Conservation (phyloP, 2,888 invertebrate genomes). For the Stomorhina lunata region DNA sequence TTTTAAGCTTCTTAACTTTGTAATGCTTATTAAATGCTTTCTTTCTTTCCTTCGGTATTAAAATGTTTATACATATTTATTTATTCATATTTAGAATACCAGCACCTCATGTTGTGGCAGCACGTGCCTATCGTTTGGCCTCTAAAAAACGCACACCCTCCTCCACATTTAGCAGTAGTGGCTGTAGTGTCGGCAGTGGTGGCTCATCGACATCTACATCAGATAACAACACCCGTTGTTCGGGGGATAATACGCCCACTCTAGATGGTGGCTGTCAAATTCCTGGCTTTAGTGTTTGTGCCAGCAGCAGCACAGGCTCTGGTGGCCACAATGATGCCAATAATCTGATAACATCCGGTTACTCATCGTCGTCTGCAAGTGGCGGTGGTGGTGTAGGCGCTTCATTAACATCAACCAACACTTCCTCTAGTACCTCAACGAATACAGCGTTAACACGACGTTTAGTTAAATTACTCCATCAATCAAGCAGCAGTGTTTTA, state of each 20-base stretch:
- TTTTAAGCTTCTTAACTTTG: not conserved
- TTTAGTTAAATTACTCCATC: conserved; percentile 76
- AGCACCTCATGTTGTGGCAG: conserved; percentile 82
- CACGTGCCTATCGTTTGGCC: conserved; percentile 81
- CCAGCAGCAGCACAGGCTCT: conserved; percentile 68
- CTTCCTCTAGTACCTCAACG: conserved; percentile 23
- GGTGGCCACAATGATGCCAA: conserved; percentile 7
- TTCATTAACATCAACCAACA: not conserved
- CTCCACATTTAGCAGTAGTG: conserved; percentile 65
- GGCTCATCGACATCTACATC: conserved; percentile 57
- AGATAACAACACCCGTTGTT: conserved; percentile 49
- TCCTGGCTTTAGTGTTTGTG: conserved; percentile 48
- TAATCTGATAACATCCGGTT: conserved; percentile 33
- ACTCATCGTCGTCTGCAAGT: conserved; percentile 28
- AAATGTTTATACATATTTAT: no score
- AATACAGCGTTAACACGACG: conserved; percentile 72
- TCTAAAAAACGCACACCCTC: conserved; percentile 73
- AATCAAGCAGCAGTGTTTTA: conserved; percentile 71
- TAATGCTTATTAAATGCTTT: not conserved
- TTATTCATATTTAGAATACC: conserved; percentile 80
- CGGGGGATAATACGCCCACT: conserved; percentile 57
- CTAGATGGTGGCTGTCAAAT: conserved; percentile 51
- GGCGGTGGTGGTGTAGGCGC: not conserved
- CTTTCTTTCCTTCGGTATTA: not conserved
- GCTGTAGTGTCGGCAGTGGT: conserved; percentile 68